Conservation (phyloP, 23 tunicate genomes). For the Botrylloides violaceus region DNA sequence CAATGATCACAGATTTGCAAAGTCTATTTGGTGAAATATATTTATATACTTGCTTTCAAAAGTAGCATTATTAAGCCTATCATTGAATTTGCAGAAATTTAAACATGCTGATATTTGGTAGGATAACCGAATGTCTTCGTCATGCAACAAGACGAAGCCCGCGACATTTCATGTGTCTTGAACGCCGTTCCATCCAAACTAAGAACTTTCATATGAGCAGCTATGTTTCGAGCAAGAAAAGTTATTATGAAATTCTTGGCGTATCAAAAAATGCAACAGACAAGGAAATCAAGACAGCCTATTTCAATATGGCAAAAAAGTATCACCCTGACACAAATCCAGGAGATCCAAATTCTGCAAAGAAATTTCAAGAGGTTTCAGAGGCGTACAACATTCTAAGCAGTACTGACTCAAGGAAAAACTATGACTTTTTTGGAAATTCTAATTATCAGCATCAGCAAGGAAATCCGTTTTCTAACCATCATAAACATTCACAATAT, state of each 20-base stretch:
- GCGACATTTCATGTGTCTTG: too few species aligned
- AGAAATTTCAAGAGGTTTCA: slow-evolving; percentile 58
- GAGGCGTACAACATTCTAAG: slow-evolving; percentile 58
- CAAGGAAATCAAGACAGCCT: slow-evolving; percentile 51
- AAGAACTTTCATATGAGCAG: neutral
- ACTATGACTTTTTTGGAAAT: slow-evolving; percentile 51
- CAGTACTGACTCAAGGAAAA: slow-evolving; percentile 28
- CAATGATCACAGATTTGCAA: too few species aligned
- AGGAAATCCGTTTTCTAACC: slow-evolving; percentile 1
- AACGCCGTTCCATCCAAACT: too few species aligned
- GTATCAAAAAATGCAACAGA: slow-evolving; percentile 46
- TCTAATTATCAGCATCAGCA: neutral
- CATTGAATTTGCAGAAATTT: too few species aligned
- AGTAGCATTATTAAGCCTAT: too few species aligned
- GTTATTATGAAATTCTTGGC: slow-evolving; percentile 41
- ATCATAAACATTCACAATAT: neutral
- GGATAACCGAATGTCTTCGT: too few species aligned
- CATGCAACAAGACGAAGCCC: too few species aligned
- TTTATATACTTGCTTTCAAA: too few species aligned
- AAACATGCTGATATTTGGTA: too few species aligned
- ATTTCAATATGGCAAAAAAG: slow-evolving; percentile 51
- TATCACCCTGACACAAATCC: slow-evolving; percentile 72
- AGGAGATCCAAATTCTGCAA: slow-evolving; percentile 24
- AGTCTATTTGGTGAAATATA: too few species aligned
- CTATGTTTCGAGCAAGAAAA: neutral